Conservation (phyloP, 2,113 vertebrate genomes). For the Nothobranchius furzeri region DNA sequence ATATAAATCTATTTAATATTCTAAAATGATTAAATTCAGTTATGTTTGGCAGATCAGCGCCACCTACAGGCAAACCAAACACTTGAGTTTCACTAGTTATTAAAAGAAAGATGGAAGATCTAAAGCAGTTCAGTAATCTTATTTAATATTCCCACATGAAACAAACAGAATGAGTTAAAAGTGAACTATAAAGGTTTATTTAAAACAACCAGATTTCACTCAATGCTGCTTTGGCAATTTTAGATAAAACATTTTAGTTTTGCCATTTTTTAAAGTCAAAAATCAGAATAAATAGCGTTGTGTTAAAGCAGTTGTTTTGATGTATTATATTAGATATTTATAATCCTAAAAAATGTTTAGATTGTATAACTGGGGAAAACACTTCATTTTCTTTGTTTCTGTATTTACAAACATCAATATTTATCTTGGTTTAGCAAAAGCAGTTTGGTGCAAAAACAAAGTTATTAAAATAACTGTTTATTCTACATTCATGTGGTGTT, state of each 20-base stretch:
- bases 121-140: not conserved
- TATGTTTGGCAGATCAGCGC: not conserved
- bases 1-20: too few relatives aligned
- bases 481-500: not conserved
- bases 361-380: too few relatives aligned
- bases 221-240: too few relatives aligned
- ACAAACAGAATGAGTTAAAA: not conserved
- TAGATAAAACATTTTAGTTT: too few relatives aligned
- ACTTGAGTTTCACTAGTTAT: too few relatives aligned
- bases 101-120: not conserved
- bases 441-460: not conserved
- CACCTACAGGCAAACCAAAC: constrained; percentile 1
- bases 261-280: too few relatives aligned
- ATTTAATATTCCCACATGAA: not conserved
- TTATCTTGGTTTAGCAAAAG: not conserved
- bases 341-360: too few relatives aligned
- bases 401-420: too few relatives aligned
- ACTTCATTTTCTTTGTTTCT: not conserved
- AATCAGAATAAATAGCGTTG: too few relatives aligned
- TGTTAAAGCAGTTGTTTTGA: too few relatives aligned
- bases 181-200: not conserved
- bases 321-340: too few relatives aligned
- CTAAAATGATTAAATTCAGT: too few relatives aligned
- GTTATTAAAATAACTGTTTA: not conserved
- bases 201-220: not conserved